Base-by-base conservation (phyloP, 2,797 vertebrate species). In the Hypotaenidia okinawae region DNA sequence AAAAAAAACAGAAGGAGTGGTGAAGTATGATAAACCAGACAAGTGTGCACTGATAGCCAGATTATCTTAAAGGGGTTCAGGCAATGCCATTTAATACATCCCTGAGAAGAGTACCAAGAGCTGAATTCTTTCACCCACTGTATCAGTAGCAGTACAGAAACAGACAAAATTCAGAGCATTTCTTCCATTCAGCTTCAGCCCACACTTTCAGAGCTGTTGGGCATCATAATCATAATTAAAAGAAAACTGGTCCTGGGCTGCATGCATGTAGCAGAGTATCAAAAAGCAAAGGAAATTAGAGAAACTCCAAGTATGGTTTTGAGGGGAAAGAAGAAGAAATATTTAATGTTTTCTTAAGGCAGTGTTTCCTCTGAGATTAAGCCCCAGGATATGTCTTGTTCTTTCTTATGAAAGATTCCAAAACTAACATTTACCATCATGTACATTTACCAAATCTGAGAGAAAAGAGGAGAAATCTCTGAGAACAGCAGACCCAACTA, bases 361-460 rank as follows among this genome's bases (percentile, higher is more conserved):
- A 75, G 54, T 15, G 15, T 22, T 85, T 88, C 66, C 83, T 73
- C 80, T 73, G 67, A 94, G 87, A 95, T 86, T 91, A 94, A 94
- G 74, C 43, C 66, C 33, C 77, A 88, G 69, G 49, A 47, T 37
- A 62, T 2, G 1, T 75, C 68, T 78, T 88, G 66, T 86, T 90
- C 73, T 82, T 77, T 85, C 41, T 81, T 61, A 78, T 54, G 16
- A 83, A 94, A 74, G 28, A 93, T 63, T 93, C 86, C 73, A 86
- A 82, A 90, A 86, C 58, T 54, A 88, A 81, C 41, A n/a, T 57
- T 73, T 84, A 68, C 63, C 37, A 93, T 68, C 35, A 35, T 35
- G 35, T 35, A 35, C 35, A 35, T 35, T 35, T 35, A 35, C 35
- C 18, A 76, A 84, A 93, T 83, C 49, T 54, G 35, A 87, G 33